Conservation (phyloP, 1,140 invertebrate species). For the Bombus haemorrhoidalis region DNA sequence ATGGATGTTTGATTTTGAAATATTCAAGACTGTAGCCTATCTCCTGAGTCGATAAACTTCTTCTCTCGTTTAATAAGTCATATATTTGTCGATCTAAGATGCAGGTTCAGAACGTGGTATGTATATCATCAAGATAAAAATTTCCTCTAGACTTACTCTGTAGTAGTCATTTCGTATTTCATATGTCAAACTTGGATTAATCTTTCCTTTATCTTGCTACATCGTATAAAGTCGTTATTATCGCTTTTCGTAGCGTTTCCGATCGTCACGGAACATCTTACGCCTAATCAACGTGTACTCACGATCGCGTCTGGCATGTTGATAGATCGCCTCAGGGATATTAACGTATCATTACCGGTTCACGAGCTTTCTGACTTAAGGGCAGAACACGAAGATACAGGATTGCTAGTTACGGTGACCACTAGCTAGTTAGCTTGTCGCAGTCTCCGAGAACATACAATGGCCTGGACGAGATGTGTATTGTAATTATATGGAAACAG, state of each 20-base stretch:
- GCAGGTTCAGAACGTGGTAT: too few relatives aligned
- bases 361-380: constrained; percentile 29
- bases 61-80: neutral
- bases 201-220: too few relatives aligned
- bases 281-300: neutral
- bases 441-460: constrained; percentile 53
- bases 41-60: neutral
- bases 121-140: too few relatives aligned
- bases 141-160: neutral
- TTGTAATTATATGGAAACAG: constrained; percentile 73
- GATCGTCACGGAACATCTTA: too few relatives aligned
- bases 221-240: neutral
- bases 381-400: constrained; percentile 27
- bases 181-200: neutral
- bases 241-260: neutral
- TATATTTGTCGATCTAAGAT: neutral
- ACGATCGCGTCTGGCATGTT: constrained; percentile 15
- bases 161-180: neutral
- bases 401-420: constrained; percentile 42
- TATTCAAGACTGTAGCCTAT: neutral
- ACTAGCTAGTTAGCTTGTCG: constrained; percentile 62
- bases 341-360: constrained; percentile 71
- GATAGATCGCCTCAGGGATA: constrained; percentile 71
- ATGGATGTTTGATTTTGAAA: neutral
- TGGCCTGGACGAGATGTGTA: constrained; percentile 65